Evolutionary conservation across 2,113 vertebrate species (phyloP).

Genomic region (Sapayoa aenigma): DNA sequence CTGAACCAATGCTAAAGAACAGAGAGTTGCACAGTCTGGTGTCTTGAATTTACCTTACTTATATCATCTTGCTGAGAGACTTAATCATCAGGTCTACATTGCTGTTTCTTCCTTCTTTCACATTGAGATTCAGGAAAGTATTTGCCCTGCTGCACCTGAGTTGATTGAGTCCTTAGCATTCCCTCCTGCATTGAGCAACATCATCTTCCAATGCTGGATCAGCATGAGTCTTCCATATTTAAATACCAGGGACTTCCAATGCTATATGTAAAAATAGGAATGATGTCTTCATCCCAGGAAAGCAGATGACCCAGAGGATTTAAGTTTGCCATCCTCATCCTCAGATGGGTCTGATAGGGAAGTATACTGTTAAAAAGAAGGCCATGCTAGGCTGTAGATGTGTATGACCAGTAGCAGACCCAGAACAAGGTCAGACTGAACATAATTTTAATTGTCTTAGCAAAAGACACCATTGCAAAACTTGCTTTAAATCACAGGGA

Average conservation of each 20-base stretch:
- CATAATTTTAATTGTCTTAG: neutral
- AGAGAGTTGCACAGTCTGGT: neutral
- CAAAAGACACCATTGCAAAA: neutral
- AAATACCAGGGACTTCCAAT: neutral
- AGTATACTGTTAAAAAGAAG: neutral
- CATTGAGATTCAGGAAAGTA: neutral
- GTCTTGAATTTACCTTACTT: neutral
- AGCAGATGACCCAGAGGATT: neutral
- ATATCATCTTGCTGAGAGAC: neutral
- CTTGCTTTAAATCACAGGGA: neutral
- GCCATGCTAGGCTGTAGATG: neutral
- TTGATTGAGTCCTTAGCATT: neutral
- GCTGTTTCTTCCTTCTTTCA: neutral
- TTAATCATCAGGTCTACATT: neutral
- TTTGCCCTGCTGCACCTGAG: neutral
- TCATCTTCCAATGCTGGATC: neutral
- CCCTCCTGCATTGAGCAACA: accelerated
- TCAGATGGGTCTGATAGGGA: neutral
- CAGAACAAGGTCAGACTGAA: neutral
- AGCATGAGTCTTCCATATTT: neutral
- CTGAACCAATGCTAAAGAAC: neutral
- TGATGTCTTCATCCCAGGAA: neutral
- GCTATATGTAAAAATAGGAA: neutral
- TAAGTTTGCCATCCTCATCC: neutral
- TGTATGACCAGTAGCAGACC: neutral